A percentile compares a stretch with the other conserved stretches of the same genome.
Evolutionary conservation across 1,140 invertebrate species (phyloP).

Genomic region (Thereuonema tuberculata): DNA sequence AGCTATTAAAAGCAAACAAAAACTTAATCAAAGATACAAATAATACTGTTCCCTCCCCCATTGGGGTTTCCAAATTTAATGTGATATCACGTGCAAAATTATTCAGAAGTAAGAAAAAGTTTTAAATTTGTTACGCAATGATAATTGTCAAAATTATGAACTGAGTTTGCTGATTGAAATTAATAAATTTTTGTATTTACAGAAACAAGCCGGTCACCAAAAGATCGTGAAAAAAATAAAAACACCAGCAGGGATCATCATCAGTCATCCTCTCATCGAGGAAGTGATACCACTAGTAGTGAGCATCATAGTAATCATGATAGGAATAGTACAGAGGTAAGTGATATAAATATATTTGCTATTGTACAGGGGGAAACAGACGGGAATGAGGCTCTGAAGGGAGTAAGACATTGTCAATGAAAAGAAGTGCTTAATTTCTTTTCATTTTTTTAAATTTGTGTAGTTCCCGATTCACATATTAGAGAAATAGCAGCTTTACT

Average conservation of each 20-base stretch:
- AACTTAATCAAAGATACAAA: too few species aligned
- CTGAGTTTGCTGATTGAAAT: background rate
- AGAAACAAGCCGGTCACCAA: conserved; percentile 64
- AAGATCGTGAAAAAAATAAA: conserved; percentile 54
- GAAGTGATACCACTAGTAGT: conserved; percentile 29
- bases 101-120: background rate
- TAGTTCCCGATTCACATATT: too few species aligned
- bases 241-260: conserved; percentile 48
- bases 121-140: background rate
- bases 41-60: too few species aligned
- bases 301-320: conserved; percentile 73
- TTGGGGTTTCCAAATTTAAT: background rate
- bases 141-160: background rate
- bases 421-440: too few species aligned
- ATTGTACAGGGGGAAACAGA: conserved; percentile 1
- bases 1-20: too few species aligned
- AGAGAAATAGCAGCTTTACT: too few species aligned
- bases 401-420: too few species aligned
- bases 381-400: too few species aligned
- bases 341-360: conserved; percentile 9
- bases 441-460: too few species aligned
- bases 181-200: conserved; percentile 24
- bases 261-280: background rate
- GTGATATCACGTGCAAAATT: background rate
- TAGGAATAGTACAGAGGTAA: conserved; percentile 55